A percentile compares a stretch with the other conserved stretches of the same genome.
These are phyloP conservation scores for Melanostigma gelatinosum DNA, from an alignment of 2,113 vertebrate species.

Conservation along the genomic window DNA sequence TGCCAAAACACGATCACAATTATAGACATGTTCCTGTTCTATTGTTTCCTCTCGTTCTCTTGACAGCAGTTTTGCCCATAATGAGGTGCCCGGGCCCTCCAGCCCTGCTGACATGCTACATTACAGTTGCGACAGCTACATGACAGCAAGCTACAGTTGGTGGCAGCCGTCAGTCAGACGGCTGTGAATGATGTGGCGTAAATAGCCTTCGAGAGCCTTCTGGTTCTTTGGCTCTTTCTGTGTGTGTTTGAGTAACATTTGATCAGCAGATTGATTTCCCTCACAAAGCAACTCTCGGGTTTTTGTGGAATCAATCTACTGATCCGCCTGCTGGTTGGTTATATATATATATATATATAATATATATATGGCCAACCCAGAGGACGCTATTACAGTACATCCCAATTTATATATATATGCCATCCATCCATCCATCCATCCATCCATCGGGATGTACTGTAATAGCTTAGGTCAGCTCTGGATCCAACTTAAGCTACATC, in stretches of 20 bases:
- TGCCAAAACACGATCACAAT: not conserved
- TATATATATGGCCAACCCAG: no score
- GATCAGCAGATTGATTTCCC: not conserved
- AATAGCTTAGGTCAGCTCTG: not conserved
- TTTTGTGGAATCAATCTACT: not conserved
- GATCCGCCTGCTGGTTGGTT: not conserved
- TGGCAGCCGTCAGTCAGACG: conserved; percentile 68
- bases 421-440: no score
- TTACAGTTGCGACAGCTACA: conserved; percentile 60
- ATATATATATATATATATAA: not conserved
- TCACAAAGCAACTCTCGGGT: not conserved
- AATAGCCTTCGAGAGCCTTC: conserved; percentile 55
- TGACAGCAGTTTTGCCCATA: conserved; percentile 56
- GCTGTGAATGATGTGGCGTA: conserved; percentile 35
- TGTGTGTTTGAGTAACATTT: conserved; percentile 23
- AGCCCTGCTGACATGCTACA: conserved; percentile 54
- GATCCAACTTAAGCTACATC: not conserved
- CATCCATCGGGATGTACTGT: no score
- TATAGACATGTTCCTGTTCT: conserved; percentile 1
- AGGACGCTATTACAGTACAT: no score
- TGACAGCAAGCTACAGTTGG: conserved; percentile 63
- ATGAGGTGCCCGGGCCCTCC: conserved; percentile 38
- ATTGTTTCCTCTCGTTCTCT: conserved; percentile 17
- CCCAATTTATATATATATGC: no score
- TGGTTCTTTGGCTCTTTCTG: conserved; percentile 11